phyloP scores from a whole-genome alignment of 2,797 vertebrate genomes.

The Leucoraja ocellata region DNA sequence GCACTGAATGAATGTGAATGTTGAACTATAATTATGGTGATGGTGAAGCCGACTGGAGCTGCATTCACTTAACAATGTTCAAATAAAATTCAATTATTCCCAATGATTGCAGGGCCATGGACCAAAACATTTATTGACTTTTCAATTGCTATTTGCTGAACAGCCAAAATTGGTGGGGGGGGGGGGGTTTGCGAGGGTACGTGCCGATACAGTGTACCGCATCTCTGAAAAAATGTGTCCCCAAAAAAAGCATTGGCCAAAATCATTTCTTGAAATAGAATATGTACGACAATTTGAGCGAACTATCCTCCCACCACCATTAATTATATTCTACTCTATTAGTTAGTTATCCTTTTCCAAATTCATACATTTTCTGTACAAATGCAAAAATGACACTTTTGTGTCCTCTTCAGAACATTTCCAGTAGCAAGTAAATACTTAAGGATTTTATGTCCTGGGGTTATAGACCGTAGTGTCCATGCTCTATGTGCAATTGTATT shows the following conservation, averaged over 20 bases:
- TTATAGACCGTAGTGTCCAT: background rate
- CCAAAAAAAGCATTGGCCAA: no score
- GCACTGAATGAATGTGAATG: background rate
- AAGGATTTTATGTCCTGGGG: background rate
- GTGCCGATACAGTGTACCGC: no score
- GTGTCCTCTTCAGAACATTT: background rate
- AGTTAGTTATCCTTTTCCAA: background rate
- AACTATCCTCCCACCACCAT: background rate
- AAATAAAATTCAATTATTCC: background rate
- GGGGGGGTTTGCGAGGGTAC: no score
- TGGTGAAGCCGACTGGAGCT: background rate
- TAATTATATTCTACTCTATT: background rate
- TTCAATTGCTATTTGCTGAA: background rate
- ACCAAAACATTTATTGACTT: background rate
- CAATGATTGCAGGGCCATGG: background rate
- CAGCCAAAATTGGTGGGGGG: background rate
- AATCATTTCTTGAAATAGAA: background rate
- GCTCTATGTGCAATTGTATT: background rate
- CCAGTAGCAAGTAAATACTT: background rate
- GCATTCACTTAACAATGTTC: background rate
- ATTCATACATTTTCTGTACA: background rate
- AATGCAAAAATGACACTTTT: slow-evolving; percentile 8
- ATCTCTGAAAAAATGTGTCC: no score
- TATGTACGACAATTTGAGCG: background rate
- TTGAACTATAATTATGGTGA: background rate